phyloP scores from a whole-genome alignment of 2,888 invertebrate species.

The Venusia cambrica region DNA sequence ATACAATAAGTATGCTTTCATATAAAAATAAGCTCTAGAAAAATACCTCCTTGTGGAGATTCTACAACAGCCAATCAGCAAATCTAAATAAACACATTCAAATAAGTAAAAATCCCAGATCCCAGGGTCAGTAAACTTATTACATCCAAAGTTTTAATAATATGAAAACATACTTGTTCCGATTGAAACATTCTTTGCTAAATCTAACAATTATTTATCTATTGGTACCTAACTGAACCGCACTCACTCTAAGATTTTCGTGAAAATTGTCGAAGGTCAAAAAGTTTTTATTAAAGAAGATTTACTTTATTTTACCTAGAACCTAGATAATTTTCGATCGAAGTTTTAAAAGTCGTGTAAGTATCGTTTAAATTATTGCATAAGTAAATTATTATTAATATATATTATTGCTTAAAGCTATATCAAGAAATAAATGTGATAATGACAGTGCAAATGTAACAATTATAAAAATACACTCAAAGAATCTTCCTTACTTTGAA shows the following conservation, averaged over 20 bases:
- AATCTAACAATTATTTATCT: constrained; percentile 15
- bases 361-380: constrained; percentile 19
- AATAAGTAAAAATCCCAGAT: constrained; percentile 4
- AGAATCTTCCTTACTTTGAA: constrained; percentile 39
- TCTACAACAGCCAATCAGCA: constrained; percentile 16
- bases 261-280: constrained; percentile 13
- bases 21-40: constrained; percentile 31
- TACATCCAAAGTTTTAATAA: constrained; percentile 2
- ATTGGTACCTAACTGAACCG: constrained; percentile 11
- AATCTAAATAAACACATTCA: constrained; percentile 9
- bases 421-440: constrained; percentile 15
- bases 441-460: constrained; percentile 13
- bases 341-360: constrained; percentile 26
- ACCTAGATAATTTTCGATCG: constrained; percentile 25
- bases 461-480: constrained; percentile 24
- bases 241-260: constrained; percentile 11
- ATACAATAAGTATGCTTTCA: constrained; percentile 37
- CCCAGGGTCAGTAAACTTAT: not conserved
- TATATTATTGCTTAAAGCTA: constrained; percentile 20
- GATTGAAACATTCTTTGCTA: constrained; percentile 14
- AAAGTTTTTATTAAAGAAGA: constrained; percentile 17
- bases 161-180: constrained; percentile 20
- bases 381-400: constrained; percentile 17
- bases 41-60: constrained; percentile 20
- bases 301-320: constrained; percentile 24